Evolutionary conservation across 2,113 vertebrate species (phyloP).

Genomic region (Pholis gunnellus): DNA sequence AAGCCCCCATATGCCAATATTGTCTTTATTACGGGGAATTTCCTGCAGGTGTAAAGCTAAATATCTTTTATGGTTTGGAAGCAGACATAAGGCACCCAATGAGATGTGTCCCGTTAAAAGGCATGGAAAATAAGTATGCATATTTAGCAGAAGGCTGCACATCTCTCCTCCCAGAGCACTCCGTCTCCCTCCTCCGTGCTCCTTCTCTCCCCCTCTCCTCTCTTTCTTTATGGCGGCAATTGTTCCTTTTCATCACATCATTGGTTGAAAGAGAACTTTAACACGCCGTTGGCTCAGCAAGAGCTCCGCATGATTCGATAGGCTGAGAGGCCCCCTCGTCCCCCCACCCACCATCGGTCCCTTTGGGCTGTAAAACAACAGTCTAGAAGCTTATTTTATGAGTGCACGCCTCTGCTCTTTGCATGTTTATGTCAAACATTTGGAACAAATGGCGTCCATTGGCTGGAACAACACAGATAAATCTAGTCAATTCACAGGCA

Average conservation of each 20-base stretch:
- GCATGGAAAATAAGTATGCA: constrained; percentile 78
- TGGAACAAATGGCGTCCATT: constrained; percentile 82
- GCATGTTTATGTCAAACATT: constrained; percentile 84
- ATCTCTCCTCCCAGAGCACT: constrained; percentile 67
- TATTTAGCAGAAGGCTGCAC: constrained; percentile 81
- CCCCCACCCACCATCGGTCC: constrained; percentile 32
- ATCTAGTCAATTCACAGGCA: constrained; percentile 77
- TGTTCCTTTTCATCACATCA: constrained; percentile 75
- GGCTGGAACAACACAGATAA: constrained; percentile 83
- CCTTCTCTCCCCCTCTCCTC: constrained; percentile 8
- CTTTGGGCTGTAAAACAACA: constrained; percentile 79
- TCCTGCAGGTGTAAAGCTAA: constrained; percentile 72
- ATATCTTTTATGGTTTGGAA: constrained; percentile 74
- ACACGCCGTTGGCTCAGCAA: constrained; percentile 77
- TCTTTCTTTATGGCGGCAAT: constrained; percentile 70
- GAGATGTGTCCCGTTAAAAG: constrained; percentile 84
- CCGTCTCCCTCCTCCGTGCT: constrained; percentile 37
- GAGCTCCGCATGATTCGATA: constrained; percentile 68
- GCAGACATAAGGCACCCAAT: constrained; percentile 84
- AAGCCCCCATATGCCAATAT: constrained; percentile 55
- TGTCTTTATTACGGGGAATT: constrained; percentile 71
- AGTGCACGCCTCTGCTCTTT: constrained; percentile 81
- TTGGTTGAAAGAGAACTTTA: constrained; percentile 72
- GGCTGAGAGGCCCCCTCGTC: constrained; percentile 33
- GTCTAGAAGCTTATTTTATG: constrained; percentile 77